phyloP scores from a whole-genome alignment of 2,888 invertebrate species.

The Noctua janthina region DNA sequence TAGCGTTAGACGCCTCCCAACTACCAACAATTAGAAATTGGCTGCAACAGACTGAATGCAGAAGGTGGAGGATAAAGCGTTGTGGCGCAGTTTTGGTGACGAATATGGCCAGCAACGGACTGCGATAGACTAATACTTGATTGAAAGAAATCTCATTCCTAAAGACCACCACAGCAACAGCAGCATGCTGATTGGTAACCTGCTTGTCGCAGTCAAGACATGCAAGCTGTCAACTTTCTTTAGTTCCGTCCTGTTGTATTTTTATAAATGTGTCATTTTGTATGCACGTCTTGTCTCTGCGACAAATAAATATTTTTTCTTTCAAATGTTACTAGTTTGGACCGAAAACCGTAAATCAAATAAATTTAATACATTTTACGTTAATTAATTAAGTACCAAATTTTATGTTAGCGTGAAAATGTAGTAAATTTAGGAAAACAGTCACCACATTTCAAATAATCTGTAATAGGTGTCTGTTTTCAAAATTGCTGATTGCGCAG shows the following conservation, averaged over 20 bases:
- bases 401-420: neutral
- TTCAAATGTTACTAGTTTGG: neutral
- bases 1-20: neutral
- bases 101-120: neutral
- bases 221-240: too few relatives aligned
- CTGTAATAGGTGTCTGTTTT: conserved; percentile 30
- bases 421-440: conserved; percentile 17
- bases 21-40: neutral
- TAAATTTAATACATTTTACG: neutral
- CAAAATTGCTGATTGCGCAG: conserved; percentile 37
- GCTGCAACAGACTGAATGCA: neutral
- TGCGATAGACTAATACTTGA: neutral
- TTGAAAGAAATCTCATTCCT: neutral
- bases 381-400: neutral
- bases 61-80: neutral
- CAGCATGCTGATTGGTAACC: too few relatives aligned
- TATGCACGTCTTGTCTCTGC: too few relatives aligned
- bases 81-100: neutral
- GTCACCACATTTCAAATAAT: conserved; percentile 24
- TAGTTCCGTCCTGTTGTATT: too few relatives aligned
- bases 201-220: too few relatives aligned
- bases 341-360: neutral
- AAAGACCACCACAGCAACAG: too few relatives aligned
- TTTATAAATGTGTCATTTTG: too few relatives aligned
- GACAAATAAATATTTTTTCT: too few relatives aligned